phyloP scores from a whole-genome alignment of 2,113 vertebrate species.

The Erythrocercus mccallii region DNA sequence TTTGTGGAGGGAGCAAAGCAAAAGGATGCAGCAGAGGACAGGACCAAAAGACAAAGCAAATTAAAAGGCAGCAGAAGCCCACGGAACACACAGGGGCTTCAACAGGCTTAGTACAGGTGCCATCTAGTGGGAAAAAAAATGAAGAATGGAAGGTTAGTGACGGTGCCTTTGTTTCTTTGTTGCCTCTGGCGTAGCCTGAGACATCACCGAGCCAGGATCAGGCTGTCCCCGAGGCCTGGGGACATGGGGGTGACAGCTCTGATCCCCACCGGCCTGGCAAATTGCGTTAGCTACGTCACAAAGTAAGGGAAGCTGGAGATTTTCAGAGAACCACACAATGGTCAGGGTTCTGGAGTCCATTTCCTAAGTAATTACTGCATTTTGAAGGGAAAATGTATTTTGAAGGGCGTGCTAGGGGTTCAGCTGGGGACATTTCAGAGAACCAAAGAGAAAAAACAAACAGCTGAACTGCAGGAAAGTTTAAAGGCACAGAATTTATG shows the following conservation, averaged over 20 bases:
- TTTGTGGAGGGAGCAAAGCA: neutral
- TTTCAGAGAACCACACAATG: neutral
- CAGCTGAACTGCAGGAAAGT: neutral
- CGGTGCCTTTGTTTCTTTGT: rapidly evolving
- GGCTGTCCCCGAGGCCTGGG: neutral
- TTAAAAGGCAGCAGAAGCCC: neutral
- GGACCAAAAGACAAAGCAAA: neutral
- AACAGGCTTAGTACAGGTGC: neutral
- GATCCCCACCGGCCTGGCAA: neutral
- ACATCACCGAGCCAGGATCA: neutral
- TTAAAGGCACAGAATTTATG: neutral
- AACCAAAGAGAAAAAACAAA: neutral
- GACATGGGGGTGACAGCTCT: neutral
- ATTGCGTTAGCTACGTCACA: rapidly evolving
- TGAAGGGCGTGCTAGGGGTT: neutral
- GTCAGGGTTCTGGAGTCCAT: neutral
- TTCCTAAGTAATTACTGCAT: neutral
- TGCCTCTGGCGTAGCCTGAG: rapidly evolving
- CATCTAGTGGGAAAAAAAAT: neutral
- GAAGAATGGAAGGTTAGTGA: neutral
- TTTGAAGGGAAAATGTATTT: neutral
- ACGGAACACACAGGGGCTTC: neutral
- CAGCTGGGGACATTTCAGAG: neutral
- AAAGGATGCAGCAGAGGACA: rapidly evolving
- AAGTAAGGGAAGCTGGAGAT: rapidly evolving